Base-by-base conservation (phyloP, 2,113 vertebrate species). In the Cisticola juncidis region DNA sequence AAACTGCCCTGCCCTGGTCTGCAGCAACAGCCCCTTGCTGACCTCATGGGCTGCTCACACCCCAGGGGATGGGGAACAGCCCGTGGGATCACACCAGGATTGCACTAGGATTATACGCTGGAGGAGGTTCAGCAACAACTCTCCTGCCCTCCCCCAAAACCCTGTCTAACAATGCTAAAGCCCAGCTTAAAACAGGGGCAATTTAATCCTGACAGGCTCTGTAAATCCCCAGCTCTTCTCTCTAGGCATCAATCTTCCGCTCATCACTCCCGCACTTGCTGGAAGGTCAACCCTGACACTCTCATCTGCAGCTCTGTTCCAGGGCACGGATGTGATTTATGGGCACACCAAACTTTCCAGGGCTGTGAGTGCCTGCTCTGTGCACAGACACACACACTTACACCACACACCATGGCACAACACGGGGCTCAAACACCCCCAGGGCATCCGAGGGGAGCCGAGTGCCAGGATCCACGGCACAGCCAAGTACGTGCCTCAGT, bases 281-380 rank as follows among this genome's bases (percentile, higher is more conserved):
- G 11, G 94, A 96, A 95, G 94, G 95, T 95, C 96, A 95, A 70
- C 58, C 82, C 87, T 80, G 90, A 96, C 93, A 78, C 88, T 85
- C 79, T 94, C 92, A 90, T 93, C 92, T 68, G 82, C 90, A 81
- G 82, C 82, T 60, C 88, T 81, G 61, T 95, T 78, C 42, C 86
- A 92, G 90, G 92, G 76, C 93, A 93, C 0, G 0, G 60, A 31
- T 33, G 82, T 93, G 88, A 94, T 96, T 95, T 95, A 96, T 16
- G 76, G 94, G 85, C 82, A 58, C 68, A 96, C 82, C 92, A 48
- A 88, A 92, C 85, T 92, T 77, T 33, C 47, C 71, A 40, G 0
- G 18, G 91, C 83, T 92, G 56, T 24, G 40, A 58, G 60, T 5
- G 56, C 26, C 71, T 62, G 87, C 81, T 66, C 45, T 22, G 78